Conservation (phyloP, 1,140 invertebrate species). For the Gryon sp. region DNA sequence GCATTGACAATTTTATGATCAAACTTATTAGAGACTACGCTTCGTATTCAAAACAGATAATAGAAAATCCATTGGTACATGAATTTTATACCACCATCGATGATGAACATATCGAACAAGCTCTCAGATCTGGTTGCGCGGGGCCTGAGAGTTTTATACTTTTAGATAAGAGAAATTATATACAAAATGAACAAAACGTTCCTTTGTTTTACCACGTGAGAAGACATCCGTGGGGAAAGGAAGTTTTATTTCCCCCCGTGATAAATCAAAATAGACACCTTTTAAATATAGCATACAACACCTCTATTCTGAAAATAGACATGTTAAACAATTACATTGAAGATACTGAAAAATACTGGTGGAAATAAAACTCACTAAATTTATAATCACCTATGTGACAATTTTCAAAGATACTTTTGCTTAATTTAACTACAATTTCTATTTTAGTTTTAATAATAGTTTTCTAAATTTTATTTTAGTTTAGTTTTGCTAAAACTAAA, state of each 20-base stretch:
- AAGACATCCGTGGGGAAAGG: conserved; percentile 15
- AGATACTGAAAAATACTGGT: conserved; percentile 27
- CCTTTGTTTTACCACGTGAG: conserved; percentile 12
- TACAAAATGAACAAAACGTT: conserved; percentile 4
- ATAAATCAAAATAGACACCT: background rate
- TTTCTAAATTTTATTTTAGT: too few relatives aligned
- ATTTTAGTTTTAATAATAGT: too few relatives aligned
- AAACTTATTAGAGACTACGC: conserved; percentile 38
- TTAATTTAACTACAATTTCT: too few relatives aligned
- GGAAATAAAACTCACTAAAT: too few relatives aligned
- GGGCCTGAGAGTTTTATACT: conserved; percentile 6
- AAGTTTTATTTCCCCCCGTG: conserved; percentile 14
- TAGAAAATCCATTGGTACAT: conserved; percentile 7
- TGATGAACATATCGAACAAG: background rate
- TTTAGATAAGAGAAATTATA: background rate
- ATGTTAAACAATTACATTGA: background rate
- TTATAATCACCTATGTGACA: too few relatives aligned
- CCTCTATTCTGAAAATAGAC: conserved; percentile 8
- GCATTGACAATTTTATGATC: conserved; percentile 61
- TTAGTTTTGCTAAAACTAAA: too few relatives aligned
- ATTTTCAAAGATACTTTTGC: too few relatives aligned
- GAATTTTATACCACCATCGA: background rate
- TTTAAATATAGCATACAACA: background rate
- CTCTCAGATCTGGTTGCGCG: background rate
- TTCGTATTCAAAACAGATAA: background rate